Base-by-base conservation (phyloP, 2,113 vertebrate species). In the Puntigrus tetrazona region DNA sequence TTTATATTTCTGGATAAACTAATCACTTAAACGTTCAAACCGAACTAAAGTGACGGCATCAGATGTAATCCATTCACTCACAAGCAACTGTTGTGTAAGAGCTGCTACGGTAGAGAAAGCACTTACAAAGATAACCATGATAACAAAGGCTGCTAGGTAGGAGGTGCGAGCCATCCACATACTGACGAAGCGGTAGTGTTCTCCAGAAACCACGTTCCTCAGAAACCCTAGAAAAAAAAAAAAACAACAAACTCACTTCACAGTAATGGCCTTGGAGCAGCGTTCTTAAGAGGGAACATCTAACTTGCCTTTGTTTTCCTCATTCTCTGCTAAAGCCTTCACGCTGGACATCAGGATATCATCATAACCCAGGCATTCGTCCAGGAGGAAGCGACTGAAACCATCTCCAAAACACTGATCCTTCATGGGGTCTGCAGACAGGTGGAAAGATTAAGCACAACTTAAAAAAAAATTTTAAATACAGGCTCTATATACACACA, bases 51-150 rank as follows among this genome's bases (percentile, higher is more conserved):
- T 25, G 61, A 57, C 52, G 41, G 25, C 13, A 61, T 57, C 29
- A 55, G 14, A 59, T 45, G 27, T 11, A 6, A 29, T 50, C 8
- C 25, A 41, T 31, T 4, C 6, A 65, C 16, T 34, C 8, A 65
- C 29, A 65, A 34, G 63, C 29, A 65, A 29, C 63, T 67, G 63
- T 8, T 34, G 29, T 18, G 16, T 31, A 67, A 18, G 3, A 7
- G 63, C 1, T 50, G 47, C 25, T 65, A 18, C 10, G 27, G 36
- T 27, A 25, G 7, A 74, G 70, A 34, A 67, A 69, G 57, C 5
- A 96, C 98, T 96, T 91, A 99, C 98, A 0, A 99, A 99, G 73
- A 99, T 98, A 89, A 99, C 97, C 98, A 99, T 99, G 94, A 99
- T 99, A 90, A 99, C 96, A 0, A 98, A 98, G 67, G 98, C 98